Conservation (phyloP, 2,888 invertebrate genomes). For the Germaria angustata region DNA sequence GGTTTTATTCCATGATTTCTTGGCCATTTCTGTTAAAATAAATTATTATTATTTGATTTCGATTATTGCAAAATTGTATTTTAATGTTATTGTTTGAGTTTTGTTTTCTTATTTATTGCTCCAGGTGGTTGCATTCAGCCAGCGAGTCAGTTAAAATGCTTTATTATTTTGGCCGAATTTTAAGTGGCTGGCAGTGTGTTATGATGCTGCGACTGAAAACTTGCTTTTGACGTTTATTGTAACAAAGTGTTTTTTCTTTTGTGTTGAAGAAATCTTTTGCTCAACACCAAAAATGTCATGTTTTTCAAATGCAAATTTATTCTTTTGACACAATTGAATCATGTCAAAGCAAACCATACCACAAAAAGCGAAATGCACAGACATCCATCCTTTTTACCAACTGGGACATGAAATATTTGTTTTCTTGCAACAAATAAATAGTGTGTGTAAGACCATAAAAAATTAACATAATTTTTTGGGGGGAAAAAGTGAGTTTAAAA, state of each 20-base stretch:
- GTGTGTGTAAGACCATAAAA: too few relatives aligned
- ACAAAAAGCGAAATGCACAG: background rate
- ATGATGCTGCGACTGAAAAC: slow-evolving; percentile 1
- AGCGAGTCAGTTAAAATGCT: background rate
- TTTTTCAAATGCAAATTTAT: slow-evolving; percentile 44
- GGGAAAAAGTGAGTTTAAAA: too few relatives aligned
- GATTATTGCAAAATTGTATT: slow-evolving; percentile 53
- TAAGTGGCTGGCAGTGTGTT: background rate
- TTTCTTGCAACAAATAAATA: background rate
- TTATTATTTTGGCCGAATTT: slow-evolving; percentile 36
- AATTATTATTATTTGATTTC: slow-evolving; percentile 60
- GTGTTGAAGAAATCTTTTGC: background rate
- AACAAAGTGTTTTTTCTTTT: background rate
- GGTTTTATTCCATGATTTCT: slow-evolving; percentile 25
- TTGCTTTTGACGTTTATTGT: slow-evolving; percentile 1
- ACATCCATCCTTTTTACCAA: background rate
- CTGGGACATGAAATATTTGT: background rate
- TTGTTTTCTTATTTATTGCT: slow-evolving; percentile 29
- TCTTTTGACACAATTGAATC: slow-evolving; percentile 51
- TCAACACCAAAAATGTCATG: background rate
- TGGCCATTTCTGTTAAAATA: slow-evolving; percentile 36
- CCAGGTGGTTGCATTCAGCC: slow-evolving; percentile 36
- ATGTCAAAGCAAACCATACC: slow-evolving; percentile 23
- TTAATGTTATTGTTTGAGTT: slow-evolving; percentile 42
- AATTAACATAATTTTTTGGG: too few relatives aligned